phyloP scores from a whole-genome alignment of 2,797 vertebrate genomes.

The Onychomys arenicola region DNA sequence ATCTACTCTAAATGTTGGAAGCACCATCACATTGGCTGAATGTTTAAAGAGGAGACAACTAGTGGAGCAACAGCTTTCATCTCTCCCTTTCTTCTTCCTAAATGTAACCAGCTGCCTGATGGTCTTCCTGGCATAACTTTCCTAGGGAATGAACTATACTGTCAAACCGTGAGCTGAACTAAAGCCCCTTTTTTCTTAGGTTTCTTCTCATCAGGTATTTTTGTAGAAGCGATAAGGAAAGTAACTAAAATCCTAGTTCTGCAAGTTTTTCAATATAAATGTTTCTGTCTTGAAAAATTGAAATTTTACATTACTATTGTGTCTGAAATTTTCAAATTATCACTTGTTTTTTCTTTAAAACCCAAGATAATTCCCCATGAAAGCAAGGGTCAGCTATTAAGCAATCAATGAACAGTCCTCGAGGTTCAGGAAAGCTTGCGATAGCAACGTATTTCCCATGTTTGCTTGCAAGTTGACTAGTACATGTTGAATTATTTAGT shows the following conservation, averaged over 20 bases:
- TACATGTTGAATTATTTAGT: neutral
- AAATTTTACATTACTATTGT: neutral
- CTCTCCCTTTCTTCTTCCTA: neutral
- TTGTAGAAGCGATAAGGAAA: neutral
- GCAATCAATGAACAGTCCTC: neutral
- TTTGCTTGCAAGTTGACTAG: neutral
- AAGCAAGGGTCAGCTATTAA: neutral
- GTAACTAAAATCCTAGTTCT: neutral
- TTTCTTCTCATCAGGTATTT: neutral
- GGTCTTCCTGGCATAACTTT: neutral
- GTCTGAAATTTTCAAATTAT: neutral
- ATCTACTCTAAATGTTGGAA: neutral
- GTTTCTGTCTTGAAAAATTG: neutral
- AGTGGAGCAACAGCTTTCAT: neutral
- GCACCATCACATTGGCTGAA: too few species aligned
- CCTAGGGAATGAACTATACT: neutral
- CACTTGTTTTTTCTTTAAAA: neutral
- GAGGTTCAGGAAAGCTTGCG: neutral
- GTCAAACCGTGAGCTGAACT: neutral
- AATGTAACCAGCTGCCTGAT: neutral
- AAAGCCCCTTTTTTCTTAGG: neutral
- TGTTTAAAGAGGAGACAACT: too few species aligned
- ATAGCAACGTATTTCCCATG: neutral
- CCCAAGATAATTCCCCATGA: neutral
- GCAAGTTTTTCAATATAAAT: constrained; percentile 3